A percentile compares a stretch with the other conserved stretches of the same genome.
phyloP scores from a whole-genome alignment of 2,888 invertebrate species.

The Mayetiola destructor region DNA sequence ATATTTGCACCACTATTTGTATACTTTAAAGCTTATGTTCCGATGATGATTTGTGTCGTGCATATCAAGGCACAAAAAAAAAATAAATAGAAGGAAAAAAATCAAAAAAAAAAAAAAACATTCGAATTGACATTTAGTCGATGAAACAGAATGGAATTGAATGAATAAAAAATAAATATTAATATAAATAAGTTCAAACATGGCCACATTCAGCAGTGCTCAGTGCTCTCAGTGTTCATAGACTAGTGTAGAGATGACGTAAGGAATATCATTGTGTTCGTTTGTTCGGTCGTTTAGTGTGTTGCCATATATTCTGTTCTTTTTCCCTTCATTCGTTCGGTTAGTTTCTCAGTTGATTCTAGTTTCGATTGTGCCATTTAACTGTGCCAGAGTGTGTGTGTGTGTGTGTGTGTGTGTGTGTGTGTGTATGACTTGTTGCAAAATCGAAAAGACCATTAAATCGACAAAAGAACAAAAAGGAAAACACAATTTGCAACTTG shows the following conservation, averaged over 20 bases:
- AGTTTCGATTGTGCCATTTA: too few relatives aligned
- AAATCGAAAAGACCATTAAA: not conserved
- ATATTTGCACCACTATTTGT: too few relatives aligned
- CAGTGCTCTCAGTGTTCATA: too few relatives aligned
- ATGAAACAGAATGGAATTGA: not conserved
- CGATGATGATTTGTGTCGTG: too few relatives aligned
- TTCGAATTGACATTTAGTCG: not conserved
- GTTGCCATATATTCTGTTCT: not conserved
- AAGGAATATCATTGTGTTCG: slow-evolving; percentile 1
- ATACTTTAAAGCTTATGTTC: too few relatives aligned
- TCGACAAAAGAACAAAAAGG: not conserved
- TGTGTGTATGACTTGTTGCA: slow-evolving; percentile 7
- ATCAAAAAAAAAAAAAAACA: not conserved
- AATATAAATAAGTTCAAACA: slow-evolving; percentile 12
- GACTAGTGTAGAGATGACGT: slow-evolving; percentile 5
- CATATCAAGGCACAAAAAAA: too few relatives aligned
- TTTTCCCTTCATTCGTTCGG: not conserved
- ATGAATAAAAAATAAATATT: not conserved
- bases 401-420: too few relatives aligned
- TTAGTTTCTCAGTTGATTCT: not conserved
- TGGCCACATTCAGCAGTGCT: slow-evolving; percentile 10
- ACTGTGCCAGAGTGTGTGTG: not conserved
- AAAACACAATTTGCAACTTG: too few relatives aligned
- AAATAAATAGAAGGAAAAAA: too few relatives aligned
- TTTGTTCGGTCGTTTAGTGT: not conserved